Conservation (phyloP, 2,888 invertebrate species). For the Cataglyphis cursor region DNA sequence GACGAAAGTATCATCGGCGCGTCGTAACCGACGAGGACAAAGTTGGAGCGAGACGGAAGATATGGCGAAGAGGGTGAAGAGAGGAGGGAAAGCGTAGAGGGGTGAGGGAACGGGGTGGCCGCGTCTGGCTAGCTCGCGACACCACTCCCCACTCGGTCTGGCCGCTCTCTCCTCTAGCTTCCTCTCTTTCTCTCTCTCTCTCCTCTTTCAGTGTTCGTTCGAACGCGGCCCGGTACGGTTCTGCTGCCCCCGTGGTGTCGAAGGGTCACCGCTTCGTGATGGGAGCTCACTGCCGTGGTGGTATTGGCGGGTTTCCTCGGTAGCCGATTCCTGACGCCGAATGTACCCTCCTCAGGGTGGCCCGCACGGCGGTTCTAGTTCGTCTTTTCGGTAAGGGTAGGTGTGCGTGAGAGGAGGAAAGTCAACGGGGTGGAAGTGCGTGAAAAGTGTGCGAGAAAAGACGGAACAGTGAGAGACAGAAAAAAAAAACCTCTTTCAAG, state of each 20-base stretch:
- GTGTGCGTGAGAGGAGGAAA: conserved; percentile 27
- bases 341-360: conserved; percentile 58
- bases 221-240: conserved; percentile 84
- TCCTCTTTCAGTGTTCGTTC: conserved; percentile 83
- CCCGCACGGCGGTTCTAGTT: conserved; percentile 26
- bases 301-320: conserved; percentile 77
- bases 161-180: conserved; percentile 62
- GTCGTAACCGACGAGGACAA: conserved; percentile 28
- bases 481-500: not conserved
- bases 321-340: conserved; percentile 74
- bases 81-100: conserved; percentile 17
- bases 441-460: conserved; percentile 40
- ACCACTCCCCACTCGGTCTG: conserved; percentile 62
- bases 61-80: conserved; percentile 43
- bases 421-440: conserved; percentile 46
- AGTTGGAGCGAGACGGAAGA: not conserved
- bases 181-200: conserved; percentile 69
- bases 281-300: conserved; percentile 79
- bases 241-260: conserved; percentile 71
- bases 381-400: not conserved
- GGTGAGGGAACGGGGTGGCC: conserved; percentile 71
- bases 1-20: conserved; percentile 21
- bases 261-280: conserved; percentile 79
- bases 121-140: conserved; percentile 76
- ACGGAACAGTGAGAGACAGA: conserved; percentile 30